Evolutionary conservation across 1,140 invertebrate species (phyloP).

Genomic region (Macrostomum lignano): DNA sequence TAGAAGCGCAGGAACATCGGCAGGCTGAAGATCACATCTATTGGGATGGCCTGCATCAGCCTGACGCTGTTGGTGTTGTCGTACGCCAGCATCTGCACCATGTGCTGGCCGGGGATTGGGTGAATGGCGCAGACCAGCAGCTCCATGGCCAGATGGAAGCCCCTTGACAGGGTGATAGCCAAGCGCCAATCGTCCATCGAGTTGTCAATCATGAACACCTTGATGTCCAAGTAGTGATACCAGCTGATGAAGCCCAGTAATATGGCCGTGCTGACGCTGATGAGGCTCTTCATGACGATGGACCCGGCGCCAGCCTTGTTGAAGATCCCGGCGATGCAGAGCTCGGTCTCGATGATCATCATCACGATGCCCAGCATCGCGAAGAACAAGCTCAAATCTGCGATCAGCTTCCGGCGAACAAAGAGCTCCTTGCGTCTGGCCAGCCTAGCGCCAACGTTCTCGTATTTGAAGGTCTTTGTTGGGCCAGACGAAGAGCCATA

Average conservation of each 20-base stretch:
- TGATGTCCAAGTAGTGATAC: conserved; percentile 12
- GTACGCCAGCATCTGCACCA: not conserved
- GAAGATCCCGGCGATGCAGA: conserved; percentile 9
- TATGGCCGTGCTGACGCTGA: conserved; percentile 15
- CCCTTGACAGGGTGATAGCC: conserved; percentile 12
- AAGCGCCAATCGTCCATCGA: conserved; percentile 20
- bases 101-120: conserved; percentile 16
- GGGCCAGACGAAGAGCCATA: too few species aligned
- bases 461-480: not conserved
- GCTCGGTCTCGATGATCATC: conserved; percentile 19
- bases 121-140: conserved; percentile 18
- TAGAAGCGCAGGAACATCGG: conserved; percentile 1
- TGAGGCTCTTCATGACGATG: conserved; percentile 13
- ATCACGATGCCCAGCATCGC: conserved; percentile 15
- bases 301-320: conserved; percentile 8
- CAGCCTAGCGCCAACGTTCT: conserved; percentile 12
- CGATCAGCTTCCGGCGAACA: conserved; percentile 11
- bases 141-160: conserved; percentile 14
- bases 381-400: conserved; percentile 13
- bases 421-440: conserved; percentile 18
- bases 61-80: not conserved
- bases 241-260: conserved; percentile 14
- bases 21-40: not conserved
- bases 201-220: conserved; percentile 19
- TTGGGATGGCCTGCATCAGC: not conserved